Conservation (phyloP, 2,113 vertebrate species). For the Halcyon malimbica region DNA sequence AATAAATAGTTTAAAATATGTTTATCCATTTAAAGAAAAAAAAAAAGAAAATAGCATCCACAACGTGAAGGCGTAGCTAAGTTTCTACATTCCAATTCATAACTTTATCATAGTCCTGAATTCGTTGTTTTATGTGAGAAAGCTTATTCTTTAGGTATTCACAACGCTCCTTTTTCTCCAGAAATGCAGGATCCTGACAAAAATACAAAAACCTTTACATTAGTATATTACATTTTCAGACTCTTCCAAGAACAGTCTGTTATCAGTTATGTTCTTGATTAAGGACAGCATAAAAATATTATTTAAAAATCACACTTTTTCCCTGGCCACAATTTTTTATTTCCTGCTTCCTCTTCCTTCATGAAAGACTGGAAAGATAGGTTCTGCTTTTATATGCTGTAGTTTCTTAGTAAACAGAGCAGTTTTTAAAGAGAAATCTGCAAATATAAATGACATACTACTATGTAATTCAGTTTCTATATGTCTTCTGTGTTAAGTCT, state of each 20-base stretch:
- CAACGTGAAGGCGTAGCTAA: slow-evolving; percentile 30
- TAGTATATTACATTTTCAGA: neutral
- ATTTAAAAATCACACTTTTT: neutral
- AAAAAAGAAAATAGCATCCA: neutral
- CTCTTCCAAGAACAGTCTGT: neutral
- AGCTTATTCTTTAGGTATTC: slow-evolving; percentile 97
- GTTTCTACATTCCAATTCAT: slow-evolving; percentile 89
- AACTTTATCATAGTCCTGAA: slow-evolving; percentile 93
- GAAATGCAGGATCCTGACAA: slow-evolving; percentile 88
- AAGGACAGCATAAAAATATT: neutral
- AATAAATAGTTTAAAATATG: slow-evolving; percentile 69
- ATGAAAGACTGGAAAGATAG: neutral
- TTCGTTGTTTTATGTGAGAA: slow-evolving; percentile 94
- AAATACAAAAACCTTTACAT: neutral
- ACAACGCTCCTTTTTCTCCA: slow-evolving; percentile 93
- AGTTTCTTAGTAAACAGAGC: neutral
- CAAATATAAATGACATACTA: neutral
- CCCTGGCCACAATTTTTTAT: neutral
- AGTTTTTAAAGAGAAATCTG: neutral
- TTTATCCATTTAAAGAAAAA: neutral
- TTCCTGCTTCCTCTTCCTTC: neutral
- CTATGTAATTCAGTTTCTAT: neutral
- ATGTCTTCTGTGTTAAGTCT: neutral
- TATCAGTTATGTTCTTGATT: neutral
- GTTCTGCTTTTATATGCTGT: neutral